Conservation (phyloP, 2,888 invertebrate genomes). For the Bombylius major region DNA sequence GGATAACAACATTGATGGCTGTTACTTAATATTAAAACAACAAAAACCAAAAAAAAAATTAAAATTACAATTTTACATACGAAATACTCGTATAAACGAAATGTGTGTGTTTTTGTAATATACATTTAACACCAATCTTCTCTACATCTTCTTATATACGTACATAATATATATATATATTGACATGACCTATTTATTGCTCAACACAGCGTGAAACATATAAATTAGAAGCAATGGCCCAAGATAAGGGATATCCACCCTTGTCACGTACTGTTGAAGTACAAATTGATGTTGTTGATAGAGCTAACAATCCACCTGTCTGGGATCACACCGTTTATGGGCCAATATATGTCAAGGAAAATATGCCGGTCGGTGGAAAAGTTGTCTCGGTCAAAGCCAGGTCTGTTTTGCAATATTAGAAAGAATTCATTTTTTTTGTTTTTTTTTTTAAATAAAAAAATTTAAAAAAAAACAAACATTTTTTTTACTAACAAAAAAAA, state of each 20-base stretch:
- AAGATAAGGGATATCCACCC: slow-evolving; percentile 93
- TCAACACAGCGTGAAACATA: slow-evolving; percentile 77
- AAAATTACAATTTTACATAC: no score
- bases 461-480: neutral
- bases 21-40: no score
- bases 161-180: no score
- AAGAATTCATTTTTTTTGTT: neutral
- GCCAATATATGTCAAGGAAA: slow-evolving; percentile 95
- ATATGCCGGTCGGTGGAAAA: slow-evolving; percentile 94
- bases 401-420: slow-evolving; percentile 49
- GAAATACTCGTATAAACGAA: no score
- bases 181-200: neutral
- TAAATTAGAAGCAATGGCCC: slow-evolving; percentile 96
- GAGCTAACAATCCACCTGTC: slow-evolving; percentile 94
- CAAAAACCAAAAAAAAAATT: no score
- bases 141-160: neutral
- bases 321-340: slow-evolving; percentile 95
- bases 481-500: neutral
- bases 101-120: no score
- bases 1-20: no score
- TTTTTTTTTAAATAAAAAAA: neutral
- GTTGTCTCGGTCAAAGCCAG: slow-evolving; percentile 98
- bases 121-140: no score
- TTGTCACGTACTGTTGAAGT: slow-evolving; percentile 94
- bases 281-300: slow-evolving; percentile 96